Conservation (phyloP, 2,797 vertebrate genomes). For the Lateolabrax maculatus region DNA sequence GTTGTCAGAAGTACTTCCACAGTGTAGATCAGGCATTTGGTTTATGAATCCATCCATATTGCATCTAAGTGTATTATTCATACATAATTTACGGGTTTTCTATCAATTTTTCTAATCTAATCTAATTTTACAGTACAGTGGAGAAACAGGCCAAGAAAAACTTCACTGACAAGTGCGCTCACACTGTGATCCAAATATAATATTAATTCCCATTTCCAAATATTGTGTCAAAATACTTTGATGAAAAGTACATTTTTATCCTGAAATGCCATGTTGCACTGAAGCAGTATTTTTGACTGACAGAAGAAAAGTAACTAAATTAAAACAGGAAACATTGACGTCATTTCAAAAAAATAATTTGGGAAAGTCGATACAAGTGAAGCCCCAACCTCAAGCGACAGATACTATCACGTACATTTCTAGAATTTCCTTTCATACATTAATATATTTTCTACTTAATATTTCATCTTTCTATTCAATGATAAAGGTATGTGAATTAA, state of each 20-base stretch:
- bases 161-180: constrained; percentile 5
- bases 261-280: constrained; percentile 3
- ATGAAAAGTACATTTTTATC: constrained; percentile 3
- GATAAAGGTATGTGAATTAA: constrained; percentile 79
- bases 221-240: constrained; percentile 4
- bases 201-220: constrained; percentile 4
- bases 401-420: constrained; percentile 59
- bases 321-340: constrained; percentile 24
- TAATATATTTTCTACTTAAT: constrained; percentile 77
- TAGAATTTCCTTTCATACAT: constrained; percentile 74
- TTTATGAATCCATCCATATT: constrained; percentile 11
- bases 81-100: neutral
- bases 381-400: constrained; percentile 14
- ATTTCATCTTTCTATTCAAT: constrained; percentile 80
- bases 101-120: constrained; percentile 17
- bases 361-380: neutral
- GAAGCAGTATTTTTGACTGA: neutral
- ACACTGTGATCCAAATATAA: constrained; percentile 47
- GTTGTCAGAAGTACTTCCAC: neutral
- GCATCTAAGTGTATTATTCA: constrained; percentile 8
- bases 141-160: neutral
- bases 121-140: constrained; percentile 19
- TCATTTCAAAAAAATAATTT: constrained; percentile 38
- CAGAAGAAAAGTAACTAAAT: constrained; percentile 3
- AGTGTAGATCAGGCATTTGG: neutral